These are phyloP conservation scores for Aspiorhynchus laticeps DNA, from an alignment of 2,113 vertebrate species.

Conservation along the genomic window DNA sequence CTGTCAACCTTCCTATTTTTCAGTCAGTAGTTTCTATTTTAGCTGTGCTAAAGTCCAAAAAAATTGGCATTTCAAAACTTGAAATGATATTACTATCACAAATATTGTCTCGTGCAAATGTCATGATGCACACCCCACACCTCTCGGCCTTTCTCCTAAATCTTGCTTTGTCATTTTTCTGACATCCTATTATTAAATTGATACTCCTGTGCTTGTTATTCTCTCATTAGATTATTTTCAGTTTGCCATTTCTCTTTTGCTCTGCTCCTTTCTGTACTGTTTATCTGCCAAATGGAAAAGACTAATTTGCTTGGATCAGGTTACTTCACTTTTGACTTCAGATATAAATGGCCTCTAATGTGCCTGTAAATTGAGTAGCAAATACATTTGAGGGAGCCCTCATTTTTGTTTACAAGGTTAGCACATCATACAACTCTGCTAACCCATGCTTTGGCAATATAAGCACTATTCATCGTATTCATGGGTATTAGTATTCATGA, in stretches of 20 bases:
- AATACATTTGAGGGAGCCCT: not conserved
- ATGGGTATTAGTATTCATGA: not conserved
- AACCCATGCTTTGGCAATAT: not conserved
- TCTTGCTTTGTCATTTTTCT: conserved; percentile 33
- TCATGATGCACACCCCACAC: not conserved
- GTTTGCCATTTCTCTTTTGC: not conserved
- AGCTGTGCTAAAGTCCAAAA: not conserved
- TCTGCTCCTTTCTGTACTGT: not conserved
- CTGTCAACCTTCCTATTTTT: not conserved
- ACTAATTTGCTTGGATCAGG: conserved; percentile 23
- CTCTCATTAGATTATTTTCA: not conserved
- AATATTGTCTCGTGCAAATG: not conserved
- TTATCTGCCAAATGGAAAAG: conserved; percentile 26
- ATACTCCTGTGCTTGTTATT: not conserved
- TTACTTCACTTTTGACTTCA: conserved; percentile 31
- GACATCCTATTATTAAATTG: not conserved
- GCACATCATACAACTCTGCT: not conserved
- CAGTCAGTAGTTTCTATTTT: not conserved
- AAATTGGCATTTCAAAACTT: not conserved
- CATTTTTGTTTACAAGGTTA: conserved; percentile 29
- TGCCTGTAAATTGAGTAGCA: conserved; percentile 16
- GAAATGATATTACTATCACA: not conserved
- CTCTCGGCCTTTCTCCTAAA: conserved; percentile 4
- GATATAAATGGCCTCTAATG: conserved; percentile 28
- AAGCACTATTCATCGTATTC: not conserved